Evolutionary conservation across 2,113 vertebrate genomes (phyloP), one percentile per base, ranked within the genome.

Genomic region (Pelvicachromis taeniatus): DNA sequence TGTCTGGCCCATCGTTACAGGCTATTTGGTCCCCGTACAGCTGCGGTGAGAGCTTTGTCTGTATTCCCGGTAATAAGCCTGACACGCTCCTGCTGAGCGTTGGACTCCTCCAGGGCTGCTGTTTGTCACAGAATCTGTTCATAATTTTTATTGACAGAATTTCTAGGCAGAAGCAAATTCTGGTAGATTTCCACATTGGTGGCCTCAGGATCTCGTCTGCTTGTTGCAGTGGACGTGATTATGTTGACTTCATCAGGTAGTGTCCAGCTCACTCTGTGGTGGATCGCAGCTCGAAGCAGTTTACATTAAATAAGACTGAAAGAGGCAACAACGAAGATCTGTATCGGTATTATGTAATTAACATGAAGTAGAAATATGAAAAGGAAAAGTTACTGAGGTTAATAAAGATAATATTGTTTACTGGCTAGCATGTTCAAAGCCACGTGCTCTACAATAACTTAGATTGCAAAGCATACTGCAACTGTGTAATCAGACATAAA

Each of bases 201-300:
- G 58, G 58, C 59, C 59, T 38, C 35, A 12, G 6, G 31, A 38
- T n/a, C 31, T 63, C 31, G 2, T 63, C 6, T 63, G 3, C 31
- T 63, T 4, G 31, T 63, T 35, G 59, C 31, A 63, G 31, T n/a
- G 19, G 31, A 61, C 35, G 58, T 35, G 31, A 35, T 63, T 63
- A 19, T 63, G 31, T 35, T 63, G 11, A 9, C 31, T n/a, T 35
- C 31, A 63, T 38, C 59, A 7, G 17, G 31, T 63, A 35, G 59
- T 63, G 17, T 63, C 59, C 17, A 63, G 59, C 59, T 63, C 31
- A 35, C 59, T 12, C 31, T 35, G 17, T 35, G 31, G 17, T 11
- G 11, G 17, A 2, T n/a, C 2, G 3, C 17, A 63, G 31, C 35
- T n/a, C 0, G 0, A 35, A 35, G 59, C 11, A 3, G 2, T n/a